These are phyloP conservation scores for Myripristis jacobus DNA, from an alignment of 2,797 vertebrate species.

Conservation along the genomic window DNA sequence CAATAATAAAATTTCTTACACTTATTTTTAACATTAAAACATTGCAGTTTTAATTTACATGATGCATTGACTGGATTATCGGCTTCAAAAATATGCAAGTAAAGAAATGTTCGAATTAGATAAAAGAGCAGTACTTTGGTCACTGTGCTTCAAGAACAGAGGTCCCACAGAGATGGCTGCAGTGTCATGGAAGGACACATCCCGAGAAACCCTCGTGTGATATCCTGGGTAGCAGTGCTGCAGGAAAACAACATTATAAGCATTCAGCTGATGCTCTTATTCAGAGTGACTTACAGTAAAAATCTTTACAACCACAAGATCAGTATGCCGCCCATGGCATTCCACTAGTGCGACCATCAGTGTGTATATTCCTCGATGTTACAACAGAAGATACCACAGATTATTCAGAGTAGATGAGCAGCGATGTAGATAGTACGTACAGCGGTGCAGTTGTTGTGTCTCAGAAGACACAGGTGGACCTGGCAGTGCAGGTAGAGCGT, in stretches of 20 bases:
- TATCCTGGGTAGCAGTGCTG: conserved; percentile 62
- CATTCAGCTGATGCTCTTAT: neutral
- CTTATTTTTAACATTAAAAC: too few relatives aligned
- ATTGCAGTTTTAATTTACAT: too few relatives aligned
- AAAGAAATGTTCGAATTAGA: neutral
- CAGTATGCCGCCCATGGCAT: too few relatives aligned
- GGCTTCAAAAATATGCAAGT: neutral
- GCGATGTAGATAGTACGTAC: conserved; percentile 40
- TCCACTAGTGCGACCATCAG: too few relatives aligned
- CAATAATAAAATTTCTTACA: too few relatives aligned
- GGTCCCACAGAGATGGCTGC: conserved; percentile 66
- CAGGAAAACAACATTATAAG: conserved; percentile 11
- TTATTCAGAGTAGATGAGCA: too few relatives aligned
- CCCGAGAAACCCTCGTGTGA: neutral
- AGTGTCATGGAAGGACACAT: conserved; percentile 32
- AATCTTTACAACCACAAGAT: neutral
- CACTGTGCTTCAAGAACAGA: neutral
- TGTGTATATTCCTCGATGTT: too few relatives aligned
- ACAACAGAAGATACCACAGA: too few relatives aligned
- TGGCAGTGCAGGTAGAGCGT: conserved; percentile 71
- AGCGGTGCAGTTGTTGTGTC: conserved; percentile 50
- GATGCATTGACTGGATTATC: too few relatives aligned
- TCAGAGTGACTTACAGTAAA: neutral
- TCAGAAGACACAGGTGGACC: conserved; percentile 65
- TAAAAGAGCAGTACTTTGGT: neutral